Evolutionary conservation across 2,797 vertebrate species (phyloP).

Genomic region (Mormyrus hasselquistii): DNA sequence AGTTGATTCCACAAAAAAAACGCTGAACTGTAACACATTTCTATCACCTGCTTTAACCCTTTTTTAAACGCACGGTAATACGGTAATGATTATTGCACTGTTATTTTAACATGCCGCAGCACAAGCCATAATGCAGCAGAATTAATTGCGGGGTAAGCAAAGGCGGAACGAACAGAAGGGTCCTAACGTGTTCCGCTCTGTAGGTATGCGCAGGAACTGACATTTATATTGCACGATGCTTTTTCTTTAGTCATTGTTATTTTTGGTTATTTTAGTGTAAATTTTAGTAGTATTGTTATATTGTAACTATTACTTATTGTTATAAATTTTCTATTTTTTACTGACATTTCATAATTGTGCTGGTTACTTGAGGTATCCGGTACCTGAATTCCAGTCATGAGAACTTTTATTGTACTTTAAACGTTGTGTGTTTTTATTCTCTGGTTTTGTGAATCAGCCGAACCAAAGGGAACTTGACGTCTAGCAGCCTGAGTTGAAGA

Average conservation of each 20-base stretch:
- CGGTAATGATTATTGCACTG: background rate
- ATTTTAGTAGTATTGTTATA: background rate
- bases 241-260: background rate
- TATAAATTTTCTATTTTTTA: background rate
- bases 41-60: background rate
- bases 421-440: background rate
- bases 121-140: background rate
- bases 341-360: background rate
- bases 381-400: background rate
- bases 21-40: background rate
- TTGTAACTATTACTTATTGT: background rate
- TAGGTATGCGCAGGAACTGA: background rate
- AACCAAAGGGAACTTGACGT: background rate
- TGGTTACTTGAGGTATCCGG: background rate
- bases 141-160: background rate
- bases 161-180: background rate
- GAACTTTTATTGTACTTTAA: background rate
- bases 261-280: background rate
- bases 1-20: background rate
- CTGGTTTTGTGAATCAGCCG: background rate
- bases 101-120: background rate
- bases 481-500: background rate
- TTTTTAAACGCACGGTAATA: background rate
- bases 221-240: background rate
- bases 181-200: background rate